Percentiles rank a stretch among this genome's conserved stretches.
Conservation (phyloP, 2,888 invertebrate species). For the Adelphocoris suturalis region DNA sequence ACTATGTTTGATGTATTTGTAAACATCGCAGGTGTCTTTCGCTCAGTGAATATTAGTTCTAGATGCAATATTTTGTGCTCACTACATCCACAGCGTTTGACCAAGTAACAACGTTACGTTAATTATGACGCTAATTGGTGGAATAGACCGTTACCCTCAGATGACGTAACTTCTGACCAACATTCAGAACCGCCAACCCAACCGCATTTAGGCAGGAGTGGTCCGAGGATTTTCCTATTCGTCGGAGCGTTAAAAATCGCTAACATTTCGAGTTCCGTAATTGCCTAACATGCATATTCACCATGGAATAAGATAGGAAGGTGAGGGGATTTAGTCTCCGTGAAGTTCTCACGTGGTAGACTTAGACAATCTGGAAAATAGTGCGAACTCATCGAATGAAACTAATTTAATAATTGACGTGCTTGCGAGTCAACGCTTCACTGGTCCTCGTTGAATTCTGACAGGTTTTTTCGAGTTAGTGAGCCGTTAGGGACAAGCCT, state of each 20-base stretch:
- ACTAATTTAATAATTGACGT: background rate
- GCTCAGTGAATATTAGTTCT: no score
- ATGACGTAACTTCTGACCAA: slow-evolving; percentile 10
- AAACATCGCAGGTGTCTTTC: no score
- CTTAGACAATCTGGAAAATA: background rate
- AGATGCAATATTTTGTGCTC: no score
- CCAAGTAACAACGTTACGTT: slow-evolving; percentile 35
- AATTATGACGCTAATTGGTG: slow-evolving; percentile 23
- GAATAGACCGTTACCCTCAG: slow-evolving; percentile 11
- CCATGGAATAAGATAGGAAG: background rate
- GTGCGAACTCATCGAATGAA: background rate
- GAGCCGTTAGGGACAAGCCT: no score
- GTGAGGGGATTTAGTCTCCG: background rate
- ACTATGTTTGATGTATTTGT: no score
- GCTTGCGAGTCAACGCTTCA: background rate
- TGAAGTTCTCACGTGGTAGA: background rate
- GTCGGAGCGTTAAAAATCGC: slow-evolving; percentile 3
- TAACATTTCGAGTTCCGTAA: background rate
- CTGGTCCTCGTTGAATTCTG: background rate
- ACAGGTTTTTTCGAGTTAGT: no score
- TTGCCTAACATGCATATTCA: slow-evolving; percentile 10
- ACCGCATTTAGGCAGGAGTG: background rate
- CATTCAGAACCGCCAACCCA: slow-evolving; percentile 6
- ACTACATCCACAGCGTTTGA: background rate
- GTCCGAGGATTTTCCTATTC: background rate